A percentile compares a stretch with the other conserved stretches of the same genome.
phyloP scores from a whole-genome alignment of 2,888 invertebrate genomes.

The Agrotis puta region DNA sequence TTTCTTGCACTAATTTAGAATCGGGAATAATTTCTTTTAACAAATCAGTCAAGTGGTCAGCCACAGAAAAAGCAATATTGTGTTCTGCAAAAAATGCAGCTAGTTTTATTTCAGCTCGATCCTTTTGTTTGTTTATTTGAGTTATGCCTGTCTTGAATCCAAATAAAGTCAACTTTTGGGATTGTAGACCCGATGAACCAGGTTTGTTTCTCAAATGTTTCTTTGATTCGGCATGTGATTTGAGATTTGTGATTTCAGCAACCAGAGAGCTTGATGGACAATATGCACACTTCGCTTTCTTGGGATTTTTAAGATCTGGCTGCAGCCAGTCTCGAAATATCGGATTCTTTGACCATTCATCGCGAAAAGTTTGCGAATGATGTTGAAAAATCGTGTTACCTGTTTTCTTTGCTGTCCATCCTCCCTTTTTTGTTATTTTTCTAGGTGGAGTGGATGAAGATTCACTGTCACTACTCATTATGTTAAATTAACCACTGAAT shows the following conservation, averaged over 20 bases:
- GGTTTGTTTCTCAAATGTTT: constrained; percentile 21
- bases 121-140: neutral
- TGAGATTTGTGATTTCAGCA: constrained; percentile 11
- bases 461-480: constrained; percentile 22
- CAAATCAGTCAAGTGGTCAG: constrained; percentile 10
- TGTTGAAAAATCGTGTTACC: constrained; percentile 10
- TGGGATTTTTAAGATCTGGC: constrained; percentile 13
- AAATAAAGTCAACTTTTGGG: neutral
- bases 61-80: constrained; percentile 19
- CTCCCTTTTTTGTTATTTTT: constrained; percentile 10
- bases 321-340: constrained; percentile 21
- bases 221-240: neutral
- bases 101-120: constrained; percentile 18
- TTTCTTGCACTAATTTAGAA: constrained; percentile 13
- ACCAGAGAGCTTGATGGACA: constrained; percentile 9
- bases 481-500: constrained; percentile 14
- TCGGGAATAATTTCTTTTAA: constrained; percentile 8
- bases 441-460: constrained; percentile 15
- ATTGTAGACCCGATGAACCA: constrained; percentile 17
- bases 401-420: constrained; percentile 16
- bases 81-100: constrained; percentile 21
- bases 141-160: neutral
- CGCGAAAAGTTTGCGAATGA: constrained; percentile 12
- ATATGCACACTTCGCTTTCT: constrained; percentile 5
- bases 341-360: constrained; percentile 1